Evolutionary conservation across 1,140 invertebrate genomes (phyloP).

Genomic region (Drosophila cardini): DNA sequence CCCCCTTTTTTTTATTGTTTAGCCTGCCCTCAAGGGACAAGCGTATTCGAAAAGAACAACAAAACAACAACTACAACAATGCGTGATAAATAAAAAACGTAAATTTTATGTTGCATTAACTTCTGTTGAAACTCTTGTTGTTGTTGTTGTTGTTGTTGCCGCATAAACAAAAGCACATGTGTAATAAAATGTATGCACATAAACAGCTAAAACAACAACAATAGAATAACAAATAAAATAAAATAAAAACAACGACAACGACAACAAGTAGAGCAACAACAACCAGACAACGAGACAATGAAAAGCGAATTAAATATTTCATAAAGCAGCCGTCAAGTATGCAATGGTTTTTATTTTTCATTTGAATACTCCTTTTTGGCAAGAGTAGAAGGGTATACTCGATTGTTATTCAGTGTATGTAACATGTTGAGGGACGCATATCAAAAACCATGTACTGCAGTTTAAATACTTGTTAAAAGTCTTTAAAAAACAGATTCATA

Average conservation of each 20-base stretch:
- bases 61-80: slow-evolving; percentile 25
- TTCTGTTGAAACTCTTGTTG: slow-evolving; percentile 34
- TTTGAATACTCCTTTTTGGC: background rate
- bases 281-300: slow-evolving; percentile 61
- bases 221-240: background rate
- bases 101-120: slow-evolving; percentile 80
- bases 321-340: slow-evolving; percentile 66
- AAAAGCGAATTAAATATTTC: slow-evolving; percentile 78
- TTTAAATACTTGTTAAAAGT: no score
- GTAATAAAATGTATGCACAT: slow-evolving; percentile 80
- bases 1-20: slow-evolving; percentile 22
- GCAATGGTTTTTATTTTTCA: slow-evolving; percentile 25
- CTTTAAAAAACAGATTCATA: no score
- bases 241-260: slow-evolving; percentile 19
- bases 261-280: slow-evolving; percentile 31
- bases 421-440: no score
- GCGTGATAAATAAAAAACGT: slow-evolving; percentile 72
- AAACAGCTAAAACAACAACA: slow-evolving; percentile 49
- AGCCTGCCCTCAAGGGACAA: slow-evolving; percentile 41
- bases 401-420: no score
- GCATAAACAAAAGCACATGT: slow-evolving; percentile 73
- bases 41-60: slow-evolving; percentile 12
- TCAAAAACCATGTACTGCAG: no score
- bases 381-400: no score
- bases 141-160: slow-evolving; percentile 41